Evolutionary conservation across 2,888 invertebrate species (phyloP), one percentile per base, ranked within the genome.

Genomic region (Petrolisthes manimaculis): DNA sequence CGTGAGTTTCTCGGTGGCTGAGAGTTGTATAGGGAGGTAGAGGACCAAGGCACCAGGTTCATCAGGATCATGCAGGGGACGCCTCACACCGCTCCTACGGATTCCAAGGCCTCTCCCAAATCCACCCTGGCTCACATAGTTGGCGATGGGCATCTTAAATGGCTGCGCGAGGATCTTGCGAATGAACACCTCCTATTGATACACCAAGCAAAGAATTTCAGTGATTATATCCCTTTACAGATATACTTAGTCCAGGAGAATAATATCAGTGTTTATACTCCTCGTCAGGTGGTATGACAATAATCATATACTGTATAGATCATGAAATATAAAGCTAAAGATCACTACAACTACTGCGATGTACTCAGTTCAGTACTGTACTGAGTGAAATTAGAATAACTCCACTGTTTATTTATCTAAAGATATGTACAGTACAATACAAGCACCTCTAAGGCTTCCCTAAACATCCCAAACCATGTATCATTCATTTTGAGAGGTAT

Each of bases 21-120:
- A 95, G 80, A 97, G 94, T 91, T 95, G 95, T 0, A 97, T 97
- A 0, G 99, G 99, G 0, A 94, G 93, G 92, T 96, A 98, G 81
- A 99, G 94, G 51, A 99, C 96, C 3, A 99, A 94, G 0, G 99
- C 98, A 92, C 97, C 97, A 4, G 97, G 97, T 92, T 96, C 98
- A 92, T 96, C 95, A 0, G 99, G 99, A 94, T 99, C 99, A 92
- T 98, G 97, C 12, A 99, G 93, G 0, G 99, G 94, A 91, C 96
- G 94, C 91, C 95, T 93, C 14, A 94, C 94, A 3, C 93, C 95
- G 93, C 92, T 95, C 93, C 94, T 94, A 92, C 94, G 94, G 92
- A 98, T 94, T 0, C 99, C 99, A 85, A 99, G 94, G 91, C 96
- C 95, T 92, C 96, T 95, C 88, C 95, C 95, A 92, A 96, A 95